Conservation (phyloP, 2,888 invertebrate genomes). For the Cepaea hortensis region DNA sequence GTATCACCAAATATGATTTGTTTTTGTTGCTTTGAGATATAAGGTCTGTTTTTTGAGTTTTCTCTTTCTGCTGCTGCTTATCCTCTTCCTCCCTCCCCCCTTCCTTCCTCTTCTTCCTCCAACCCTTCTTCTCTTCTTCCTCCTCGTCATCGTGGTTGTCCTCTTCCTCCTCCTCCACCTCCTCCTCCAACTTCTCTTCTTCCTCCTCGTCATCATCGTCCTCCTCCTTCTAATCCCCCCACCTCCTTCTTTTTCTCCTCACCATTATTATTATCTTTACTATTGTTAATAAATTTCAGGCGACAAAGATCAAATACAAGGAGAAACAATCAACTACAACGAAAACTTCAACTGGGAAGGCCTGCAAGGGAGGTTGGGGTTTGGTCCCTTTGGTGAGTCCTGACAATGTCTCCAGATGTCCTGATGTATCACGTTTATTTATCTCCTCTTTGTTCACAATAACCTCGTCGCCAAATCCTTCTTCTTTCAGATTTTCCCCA, state of each 20-base stretch:
- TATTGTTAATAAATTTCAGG: slow-evolving; percentile 51
- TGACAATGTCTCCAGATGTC: neutral
- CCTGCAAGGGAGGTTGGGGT: slow-evolving; percentile 81
- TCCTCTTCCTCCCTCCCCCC: neutral
- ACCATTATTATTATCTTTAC: neutral
- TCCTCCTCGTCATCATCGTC: neutral
- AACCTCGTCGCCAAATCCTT: too few species aligned
- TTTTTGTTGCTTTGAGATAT: too few species aligned
- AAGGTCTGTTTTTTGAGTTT: neutral
- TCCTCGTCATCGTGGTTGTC: neutral
- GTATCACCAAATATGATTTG: too few species aligned
- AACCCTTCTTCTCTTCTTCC: neutral
- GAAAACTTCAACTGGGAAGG: slow-evolving; percentile 82
- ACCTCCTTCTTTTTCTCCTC: neutral
- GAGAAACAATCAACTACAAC: slow-evolving; percentile 80
- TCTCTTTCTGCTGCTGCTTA: neutral
- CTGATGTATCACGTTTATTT: too few species aligned
- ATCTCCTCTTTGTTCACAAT: too few species aligned
- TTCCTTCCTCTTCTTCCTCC: neutral
- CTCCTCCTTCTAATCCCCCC: neutral
- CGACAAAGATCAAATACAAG: slow-evolving; percentile 62
- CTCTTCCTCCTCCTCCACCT: neutral
- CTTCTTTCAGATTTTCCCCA: too few species aligned
- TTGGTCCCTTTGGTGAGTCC: slow-evolving; percentile 80
- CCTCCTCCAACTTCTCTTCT: neutral